Percentiles rank a stretch among this genome's conserved stretches.
phyloP scores from a whole-genome alignment of 1,140 invertebrate genomes.

The Leucophenga varia region DNA sequence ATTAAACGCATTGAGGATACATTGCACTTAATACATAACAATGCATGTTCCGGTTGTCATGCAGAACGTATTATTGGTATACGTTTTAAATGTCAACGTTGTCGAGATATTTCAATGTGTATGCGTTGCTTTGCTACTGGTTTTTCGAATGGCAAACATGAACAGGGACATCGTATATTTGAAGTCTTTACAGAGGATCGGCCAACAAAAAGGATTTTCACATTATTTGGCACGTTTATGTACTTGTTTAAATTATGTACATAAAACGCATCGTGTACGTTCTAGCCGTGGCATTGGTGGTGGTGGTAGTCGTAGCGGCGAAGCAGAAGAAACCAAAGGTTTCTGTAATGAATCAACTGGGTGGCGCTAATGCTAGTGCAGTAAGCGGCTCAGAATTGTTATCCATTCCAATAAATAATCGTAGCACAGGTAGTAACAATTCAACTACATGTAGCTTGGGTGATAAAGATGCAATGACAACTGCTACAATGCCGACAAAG shows the following conservation, averaged over 20 bases:
- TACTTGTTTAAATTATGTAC: constrained; percentile 19
- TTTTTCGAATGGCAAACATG: constrained; percentile 30
- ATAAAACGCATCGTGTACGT: constrained; percentile 25
- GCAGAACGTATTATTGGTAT: constrained; percentile 44
- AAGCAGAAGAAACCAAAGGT: constrained; percentile 37
- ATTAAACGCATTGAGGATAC: constrained; percentile 52
- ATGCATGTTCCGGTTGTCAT: constrained; percentile 38
- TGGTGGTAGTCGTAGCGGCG: too few relatives aligned
- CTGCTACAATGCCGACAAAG: too few relatives aligned
- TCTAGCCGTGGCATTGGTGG: too few relatives aligned
- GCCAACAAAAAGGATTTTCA: constrained; percentile 30
- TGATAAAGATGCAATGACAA: background rate
- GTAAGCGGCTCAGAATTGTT: constrained; percentile 25
- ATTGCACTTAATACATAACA: constrained; percentile 45
- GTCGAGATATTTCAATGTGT: constrained; percentile 43
- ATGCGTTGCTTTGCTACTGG: constrained; percentile 46
- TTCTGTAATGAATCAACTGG: constrained; percentile 42
- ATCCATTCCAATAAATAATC: constrained; percentile 32
- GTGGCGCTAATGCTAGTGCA: background rate
- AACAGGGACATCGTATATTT: constrained; percentile 41
- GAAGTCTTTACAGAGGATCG: constrained; percentile 49
- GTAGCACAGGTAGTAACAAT: constrained; percentile 23
- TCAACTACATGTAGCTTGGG: constrained; percentile 5
- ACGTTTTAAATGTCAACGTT: constrained; percentile 48
- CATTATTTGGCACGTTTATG: constrained; percentile 38